Base-by-base conservation (phyloP, 2,113 vertebrate species). In the Tricholaema leucomelas region DNA sequence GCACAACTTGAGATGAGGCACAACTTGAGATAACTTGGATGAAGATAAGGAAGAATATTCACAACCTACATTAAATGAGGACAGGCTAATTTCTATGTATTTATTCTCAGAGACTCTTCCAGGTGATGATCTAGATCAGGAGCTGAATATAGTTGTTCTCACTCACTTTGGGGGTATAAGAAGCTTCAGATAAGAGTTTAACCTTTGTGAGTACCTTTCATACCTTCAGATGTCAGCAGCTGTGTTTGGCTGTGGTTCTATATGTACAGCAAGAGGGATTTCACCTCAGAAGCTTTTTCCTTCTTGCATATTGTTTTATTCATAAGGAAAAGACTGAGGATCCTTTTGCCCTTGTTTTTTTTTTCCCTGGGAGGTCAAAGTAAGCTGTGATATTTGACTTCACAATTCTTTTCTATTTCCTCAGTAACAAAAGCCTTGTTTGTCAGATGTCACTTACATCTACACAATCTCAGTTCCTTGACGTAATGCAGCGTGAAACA, bases 131-230 rank as follows among this genome's bases (percentile, higher is more conserved):
- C 38, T 84, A 91, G 88, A 88, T 94, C 70, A 88, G 54, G 63
- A 87, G 58, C 86, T 84, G 78, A 93, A 93, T 93, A 90, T 92
- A 94, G 86, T 64, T 81, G 48, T 58, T 78, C 38, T 93, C 78
- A 74, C 3, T 90, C 72, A 46, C 30, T 78, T 46, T 40, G 50
- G 48, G 74, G 84, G 74, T 54, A 67, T 77, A 64, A 64, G 21
- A 59, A 31, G 21, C 7, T 24, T 88, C 1, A 1, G 28, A 75
- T 73, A 67, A 44, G 56, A 71, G 67, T 19, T 58, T 81, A 75
- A 69, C 28, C 42, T 40, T 72, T 52, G 44, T 64, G 30, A 52
- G 20, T 86, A 83, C 30, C 6, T 81, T 71, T 59, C 28, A 18
- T 93, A 15, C n/a, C 10, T 74, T 15, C 24, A 69, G 3, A 75